phyloP scores from a whole-genome alignment of 1,140 invertebrate species.

The Panagrolaimus sp. region DNA sequence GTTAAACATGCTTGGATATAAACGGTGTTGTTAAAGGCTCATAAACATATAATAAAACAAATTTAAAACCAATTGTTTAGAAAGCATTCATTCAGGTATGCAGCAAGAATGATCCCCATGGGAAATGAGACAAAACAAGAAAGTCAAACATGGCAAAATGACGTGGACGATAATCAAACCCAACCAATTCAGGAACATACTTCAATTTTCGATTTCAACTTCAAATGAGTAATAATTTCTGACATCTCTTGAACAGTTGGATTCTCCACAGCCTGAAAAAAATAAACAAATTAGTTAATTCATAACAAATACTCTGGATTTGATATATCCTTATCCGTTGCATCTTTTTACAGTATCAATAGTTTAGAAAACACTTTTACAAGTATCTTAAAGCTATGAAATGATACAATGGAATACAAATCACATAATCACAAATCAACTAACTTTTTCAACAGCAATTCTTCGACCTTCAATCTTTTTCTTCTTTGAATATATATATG shows the following conservation, averaged over 20 bases:
- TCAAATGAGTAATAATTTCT: slow-evolving; percentile 76
- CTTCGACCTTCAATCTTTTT: slow-evolving; percentile 77
- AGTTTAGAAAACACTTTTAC: too few relatives aligned
- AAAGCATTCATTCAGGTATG: background rate
- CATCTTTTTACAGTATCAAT: too few relatives aligned
- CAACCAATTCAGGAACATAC: slow-evolving; percentile 44
- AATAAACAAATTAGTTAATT: slow-evolving; percentile 17
- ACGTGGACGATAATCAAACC: too few relatives aligned
- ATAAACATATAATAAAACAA: slow-evolving; percentile 13
- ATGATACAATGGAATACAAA: background rate
- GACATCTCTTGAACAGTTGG: slow-evolving; percentile 85
- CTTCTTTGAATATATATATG: slow-evolving; percentile 89
- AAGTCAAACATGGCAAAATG: too few relatives aligned
- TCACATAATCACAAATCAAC: slow-evolving; percentile 13
- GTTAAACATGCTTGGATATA: too few relatives aligned
- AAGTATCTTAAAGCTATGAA: too few relatives aligned
- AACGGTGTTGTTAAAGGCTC: background rate
- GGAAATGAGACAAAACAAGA: too few relatives aligned
- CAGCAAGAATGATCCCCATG: too few relatives aligned
- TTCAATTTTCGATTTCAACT: slow-evolving; percentile 79
- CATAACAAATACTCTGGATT: too few relatives aligned
- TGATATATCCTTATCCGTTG: too few relatives aligned
- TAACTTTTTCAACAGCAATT: slow-evolving; percentile 71
- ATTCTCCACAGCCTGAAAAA: slow-evolving; percentile 79
- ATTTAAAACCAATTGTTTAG: too few relatives aligned